Evolutionary conservation across 92 coral and sea anemone species (phyloP).

Genomic region (Pocillopora grandis): DNA sequence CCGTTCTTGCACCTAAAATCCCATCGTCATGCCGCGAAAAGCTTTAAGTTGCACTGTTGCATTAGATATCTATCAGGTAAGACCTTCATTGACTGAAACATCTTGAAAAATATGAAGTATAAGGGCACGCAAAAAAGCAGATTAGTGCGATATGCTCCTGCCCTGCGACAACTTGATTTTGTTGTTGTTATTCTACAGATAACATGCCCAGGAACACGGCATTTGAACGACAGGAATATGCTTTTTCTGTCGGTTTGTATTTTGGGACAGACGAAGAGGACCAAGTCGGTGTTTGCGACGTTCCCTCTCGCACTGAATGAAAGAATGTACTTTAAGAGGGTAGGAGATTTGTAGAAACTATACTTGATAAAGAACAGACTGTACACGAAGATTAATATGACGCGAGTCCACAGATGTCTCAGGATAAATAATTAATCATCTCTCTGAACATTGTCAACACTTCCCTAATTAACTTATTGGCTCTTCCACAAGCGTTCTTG

Average conservation of each 20-base stretch:
- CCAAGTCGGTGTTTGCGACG: conserved; percentile 95
- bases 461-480: background rate
- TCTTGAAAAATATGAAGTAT: conserved; percentile 5
- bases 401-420: conserved; percentile 18
- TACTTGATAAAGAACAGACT: too few relatives aligned
- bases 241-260: conserved; percentile 74
- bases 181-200: conserved; percentile 57
- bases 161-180: background rate
- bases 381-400: background rate
- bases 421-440: conserved; percentile 17
- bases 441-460: background rate
- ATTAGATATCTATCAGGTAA: conserved; percentile 91
- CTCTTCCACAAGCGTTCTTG: background rate
- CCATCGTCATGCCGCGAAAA: conserved; percentile 74
- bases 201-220: conserved; percentile 96
- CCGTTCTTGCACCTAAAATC: conserved; percentile 5
- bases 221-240: conserved; percentile 94
- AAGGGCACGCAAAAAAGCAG: background rate
- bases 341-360: background rate
- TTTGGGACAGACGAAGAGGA: conserved; percentile 81
- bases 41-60: conserved; percentile 89
- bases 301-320: conserved; percentile 94
- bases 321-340: conserved; percentile 85
- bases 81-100: background rate
- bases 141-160: background rate